A percentile compares a stretch with the other conserved stretches of the same genome.
phyloP scores from a whole-genome alignment of 2,113 vertebrate genomes.

The Semnopithecus entellus region DNA sequence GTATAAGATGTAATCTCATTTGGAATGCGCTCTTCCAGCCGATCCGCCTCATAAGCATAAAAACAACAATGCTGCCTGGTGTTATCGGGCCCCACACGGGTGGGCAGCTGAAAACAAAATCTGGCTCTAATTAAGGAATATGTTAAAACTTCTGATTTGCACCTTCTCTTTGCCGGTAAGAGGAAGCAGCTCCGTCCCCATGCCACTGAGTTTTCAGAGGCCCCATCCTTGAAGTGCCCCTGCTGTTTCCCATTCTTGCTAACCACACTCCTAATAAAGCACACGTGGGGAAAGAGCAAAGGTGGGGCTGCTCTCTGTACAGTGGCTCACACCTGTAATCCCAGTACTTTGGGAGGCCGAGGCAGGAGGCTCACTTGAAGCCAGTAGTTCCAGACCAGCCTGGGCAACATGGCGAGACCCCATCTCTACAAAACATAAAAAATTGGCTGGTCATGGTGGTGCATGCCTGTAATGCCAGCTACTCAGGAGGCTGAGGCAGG shows the following conservation, averaged over 20 bases:
- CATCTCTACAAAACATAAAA: background rate
- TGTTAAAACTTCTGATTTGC: conserved; percentile 41
- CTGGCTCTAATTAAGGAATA: conserved; percentile 76
- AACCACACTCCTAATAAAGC: background rate
- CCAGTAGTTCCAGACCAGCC: background rate
- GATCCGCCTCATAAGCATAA: conserved; percentile 79
- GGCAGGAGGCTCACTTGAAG: background rate
- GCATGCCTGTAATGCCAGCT: background rate
- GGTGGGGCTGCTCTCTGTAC: background rate
- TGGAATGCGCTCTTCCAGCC: conserved; percentile 79
- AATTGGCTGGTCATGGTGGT: background rate
- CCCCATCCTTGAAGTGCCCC: background rate
- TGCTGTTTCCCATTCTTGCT: background rate
- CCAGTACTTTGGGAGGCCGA: too few species aligned
- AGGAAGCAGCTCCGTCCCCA: background rate
- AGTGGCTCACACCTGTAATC: too few species aligned
- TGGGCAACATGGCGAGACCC: background rate
- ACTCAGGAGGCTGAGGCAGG: background rate
- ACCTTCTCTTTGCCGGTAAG: background rate
- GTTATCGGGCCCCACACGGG: conserved; percentile 53
- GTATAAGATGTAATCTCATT: conserved; percentile 87
- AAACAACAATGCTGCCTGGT: conserved; percentile 71
- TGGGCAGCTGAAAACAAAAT: conserved; percentile 52
- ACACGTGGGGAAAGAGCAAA: background rate
- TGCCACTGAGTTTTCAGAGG: background rate